Conservation (phyloP, 1,140 invertebrate species). For the Melanaphis sacchari region DNA sequence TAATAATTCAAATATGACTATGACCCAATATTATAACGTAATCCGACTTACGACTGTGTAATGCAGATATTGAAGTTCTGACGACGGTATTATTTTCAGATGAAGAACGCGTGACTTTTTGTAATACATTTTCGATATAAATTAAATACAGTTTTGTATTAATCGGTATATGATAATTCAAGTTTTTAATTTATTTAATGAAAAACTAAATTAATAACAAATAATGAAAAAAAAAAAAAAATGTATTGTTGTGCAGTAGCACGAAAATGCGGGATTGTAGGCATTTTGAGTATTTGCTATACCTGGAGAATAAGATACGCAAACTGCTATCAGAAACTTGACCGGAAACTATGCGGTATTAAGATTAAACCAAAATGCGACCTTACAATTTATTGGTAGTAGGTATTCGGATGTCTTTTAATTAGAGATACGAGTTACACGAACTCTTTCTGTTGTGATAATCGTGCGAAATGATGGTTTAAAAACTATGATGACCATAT, state of each 20-base stretch:
- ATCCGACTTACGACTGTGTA: neutral
- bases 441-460: too few relatives aligned
- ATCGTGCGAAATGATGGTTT: too few relatives aligned
- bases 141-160: too few relatives aligned
- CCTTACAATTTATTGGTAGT: too few relatives aligned
- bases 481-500: too few relatives aligned
- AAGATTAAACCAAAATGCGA: too few relatives aligned
- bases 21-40: neutral
- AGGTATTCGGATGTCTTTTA: too few relatives aligned
- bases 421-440: too few relatives aligned
- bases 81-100: neutral
- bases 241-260: neutral
- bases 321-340: too few relatives aligned
- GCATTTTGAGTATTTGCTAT: neutral
- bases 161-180: too few relatives aligned
- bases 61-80: neutral
- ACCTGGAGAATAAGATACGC: too few relatives aligned
- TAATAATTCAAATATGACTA: neutral
- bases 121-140: neutral
- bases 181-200: neutral
- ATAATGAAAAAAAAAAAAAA: neutral
- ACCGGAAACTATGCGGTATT: too few relatives aligned
- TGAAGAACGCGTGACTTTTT: neutral
- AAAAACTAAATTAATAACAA: neutral
- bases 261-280: neutral